Conservation (phyloP, 2,797 vertebrate species). For the Acanthopagrus latus region DNA sequence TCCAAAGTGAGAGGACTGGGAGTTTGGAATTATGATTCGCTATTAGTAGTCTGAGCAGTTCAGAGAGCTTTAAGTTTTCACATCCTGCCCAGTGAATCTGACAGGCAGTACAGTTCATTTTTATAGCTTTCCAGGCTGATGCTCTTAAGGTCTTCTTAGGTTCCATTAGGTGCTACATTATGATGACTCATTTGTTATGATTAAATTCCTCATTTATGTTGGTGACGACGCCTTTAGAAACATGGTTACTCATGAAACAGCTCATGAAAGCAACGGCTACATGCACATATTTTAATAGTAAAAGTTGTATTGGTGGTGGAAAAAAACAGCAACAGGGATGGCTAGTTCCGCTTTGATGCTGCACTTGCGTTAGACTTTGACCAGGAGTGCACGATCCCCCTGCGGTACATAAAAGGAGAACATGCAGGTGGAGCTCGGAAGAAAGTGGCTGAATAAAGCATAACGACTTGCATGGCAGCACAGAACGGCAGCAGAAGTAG, state of each 20-base stretch:
- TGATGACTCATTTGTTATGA: slow-evolving; percentile 40
- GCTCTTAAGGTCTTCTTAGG: slow-evolving; percentile 35
- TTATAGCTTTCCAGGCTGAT: slow-evolving; percentile 26
- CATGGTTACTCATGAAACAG: not conserved
- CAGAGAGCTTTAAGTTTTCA: slow-evolving; percentile 43
- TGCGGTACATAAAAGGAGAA: slow-evolving; percentile 41
- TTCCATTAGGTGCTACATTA: slow-evolving; percentile 39
- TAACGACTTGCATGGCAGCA: slow-evolving; percentile 22
- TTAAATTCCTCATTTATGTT: slow-evolving; percentile 32
- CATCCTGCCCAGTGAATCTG: slow-evolving; percentile 42
- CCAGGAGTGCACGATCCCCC: slow-evolving; percentile 28
- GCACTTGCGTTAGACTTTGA: slow-evolving; percentile 42
- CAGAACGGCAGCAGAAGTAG: slow-evolving; percentile 1
- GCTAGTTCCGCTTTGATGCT: slow-evolving; percentile 21
- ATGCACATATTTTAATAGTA: slow-evolving; percentile 14
- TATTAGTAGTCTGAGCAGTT: slow-evolving; percentile 46
- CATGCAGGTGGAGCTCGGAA: slow-evolving; percentile 32
- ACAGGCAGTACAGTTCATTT: slow-evolving; percentile 38
- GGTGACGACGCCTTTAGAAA: slow-evolving; percentile 16
- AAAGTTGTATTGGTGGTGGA: slow-evolving; percentile 29
- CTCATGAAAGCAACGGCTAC: not conserved
- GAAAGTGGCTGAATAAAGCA: slow-evolving; percentile 47
- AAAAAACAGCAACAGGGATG: slow-evolving; percentile 19
- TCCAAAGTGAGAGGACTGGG: slow-evolving; percentile 53
- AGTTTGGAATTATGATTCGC: slow-evolving; percentile 55